phyloP scores from a whole-genome alignment of 1,140 invertebrate genomes.

The Leptinotarsa defecta region DNA sequence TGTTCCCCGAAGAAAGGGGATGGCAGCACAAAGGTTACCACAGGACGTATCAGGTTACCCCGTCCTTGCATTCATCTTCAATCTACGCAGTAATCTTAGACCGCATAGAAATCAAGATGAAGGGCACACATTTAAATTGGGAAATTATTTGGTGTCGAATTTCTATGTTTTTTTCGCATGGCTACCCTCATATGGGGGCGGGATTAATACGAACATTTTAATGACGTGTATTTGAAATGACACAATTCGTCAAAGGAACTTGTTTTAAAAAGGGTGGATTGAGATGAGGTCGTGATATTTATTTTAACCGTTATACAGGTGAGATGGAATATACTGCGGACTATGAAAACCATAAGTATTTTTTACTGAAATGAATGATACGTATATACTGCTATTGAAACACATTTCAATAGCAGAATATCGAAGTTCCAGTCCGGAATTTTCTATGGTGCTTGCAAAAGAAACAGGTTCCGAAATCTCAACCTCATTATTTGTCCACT shows the following conservation, averaged over 20 bases:
- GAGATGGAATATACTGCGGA: too few species aligned
- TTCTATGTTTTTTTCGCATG: slow-evolving; percentile 30
- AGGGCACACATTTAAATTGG: slow-evolving; percentile 37
- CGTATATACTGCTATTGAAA: too few species aligned
- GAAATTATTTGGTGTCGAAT: slow-evolving; percentile 37
- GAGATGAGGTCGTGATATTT: too few species aligned
- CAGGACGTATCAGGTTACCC: slow-evolving; percentile 32
- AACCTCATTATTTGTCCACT: too few species aligned
- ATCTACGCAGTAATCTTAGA: slow-evolving; percentile 34
- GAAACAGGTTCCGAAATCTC: too few species aligned
- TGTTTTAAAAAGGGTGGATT: neutral
- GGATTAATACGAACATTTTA: neutral
- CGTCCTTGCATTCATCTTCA: slow-evolving; percentile 9
- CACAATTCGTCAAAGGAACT: neutral
- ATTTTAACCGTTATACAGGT: too few species aligned
- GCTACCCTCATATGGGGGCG: slow-evolving; percentile 34
- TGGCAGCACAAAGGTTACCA: slow-evolving; percentile 26
- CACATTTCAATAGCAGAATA: too few species aligned
- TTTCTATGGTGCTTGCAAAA: too few species aligned
- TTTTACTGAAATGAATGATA: too few species aligned
- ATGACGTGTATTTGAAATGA: slow-evolving; percentile 13
- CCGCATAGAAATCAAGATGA: slow-evolving; percentile 24
- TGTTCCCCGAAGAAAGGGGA: slow-evolving; percentile 20
- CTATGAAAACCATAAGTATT: too few species aligned
- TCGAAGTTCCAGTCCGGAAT: too few species aligned